Base-by-base conservation (phyloP, 1,140 invertebrate species). In the Camponotus pennsylvanicus region DNA sequence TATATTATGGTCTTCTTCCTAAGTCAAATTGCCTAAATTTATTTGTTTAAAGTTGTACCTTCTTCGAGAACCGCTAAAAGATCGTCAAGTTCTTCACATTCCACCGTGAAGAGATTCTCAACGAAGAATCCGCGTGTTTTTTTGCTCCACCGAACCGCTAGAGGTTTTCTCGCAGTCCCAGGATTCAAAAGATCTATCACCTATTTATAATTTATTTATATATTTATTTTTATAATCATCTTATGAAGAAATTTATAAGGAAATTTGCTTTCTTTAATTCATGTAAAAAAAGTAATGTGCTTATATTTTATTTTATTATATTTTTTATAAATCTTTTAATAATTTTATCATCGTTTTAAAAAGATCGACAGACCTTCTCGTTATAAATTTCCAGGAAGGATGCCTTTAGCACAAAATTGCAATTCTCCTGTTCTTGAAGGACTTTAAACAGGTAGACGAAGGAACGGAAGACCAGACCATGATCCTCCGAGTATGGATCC, bases 311-410 rank as follows among this genome's bases (percentile, higher is more conserved):
- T 70, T 45, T 70, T 49, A 5, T 21, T 77, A 15, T 49, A 27
- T 67, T 34, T 27, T 64, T 15, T 37, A 32, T 18, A 52, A 52
- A 52, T 52, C 6, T 52, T 52, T 52, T 52, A 52, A 5, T 52
- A 52, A 52, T 52, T 52, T 32, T 61, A 3, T 40, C 34, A 32
- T 69, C 13, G 37, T 45, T 37, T 45, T 42, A 78, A 45, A 86
- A 37, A 73, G 18, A 40, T 3, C 13, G 18, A 63, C 69, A 95
- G 91, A 99, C 98, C 96, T 99, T 98, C 96, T 99, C 98, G 93
- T 99, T 99, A 94, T 99, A 99, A 80, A 99, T 99, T 96, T 99
- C 98, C 86, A 99, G 95, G 95, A 99, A 98, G 88, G 98, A 99
- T 78, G 99, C 97, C 94, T 98, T 98, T 49, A 99, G 95, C 49